Evolutionary conservation across 2,113 vertebrate genomes (phyloP), one percentile per base, ranked within the genome.

Genomic region (Mastomys natalensis): DNA sequence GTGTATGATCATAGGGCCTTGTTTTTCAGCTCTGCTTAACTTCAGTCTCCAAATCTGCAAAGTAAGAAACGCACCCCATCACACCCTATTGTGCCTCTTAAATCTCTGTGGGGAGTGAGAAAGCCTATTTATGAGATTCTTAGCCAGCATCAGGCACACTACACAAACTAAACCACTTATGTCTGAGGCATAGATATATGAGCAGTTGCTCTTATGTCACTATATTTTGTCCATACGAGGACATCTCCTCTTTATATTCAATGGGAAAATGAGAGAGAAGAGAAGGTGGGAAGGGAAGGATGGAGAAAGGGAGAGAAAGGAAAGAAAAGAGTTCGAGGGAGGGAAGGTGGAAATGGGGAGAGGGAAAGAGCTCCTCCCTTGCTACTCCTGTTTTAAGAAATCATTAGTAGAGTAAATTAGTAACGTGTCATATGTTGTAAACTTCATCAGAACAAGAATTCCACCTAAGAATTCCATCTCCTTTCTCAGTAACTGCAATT

Each of bases 361-460:
- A 6, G 40, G 40, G 22, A 26, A 60, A n/a, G 22, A 15, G n/a
- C 22, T 55, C 58, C 58, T 72, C 43, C 31, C 66, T 87, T 58
- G 55, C 31, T 60, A 53, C 29, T 17, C 80, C 10, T 68, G 5
- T 87, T 93, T 80, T 90, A 78, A 80, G 86, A 95, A 91, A 82
- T 40, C 64, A 31, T 76, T 53, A 92, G 40, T 31, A 87, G 95
- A 74, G 85, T 37, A 68, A 91, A 26, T 48, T 53, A 43, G 53
- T 22, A 93, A 89, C n/a, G 77, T 86, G 86, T 88, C 21, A 21
- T 34, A 73, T 60, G 13, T 31, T 70, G 60, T 87, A 80, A 91
- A 95, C 80, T 85, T 96, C 24, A 84, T 43, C 53, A 92, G 87
- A 90, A 91, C 62, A 64, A 73, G 70, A 93, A 91, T 93, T 93